Evolutionary conservation across 2,888 invertebrate species (phyloP).

Genomic region (Lepidocyrtoides sp.): DNA sequence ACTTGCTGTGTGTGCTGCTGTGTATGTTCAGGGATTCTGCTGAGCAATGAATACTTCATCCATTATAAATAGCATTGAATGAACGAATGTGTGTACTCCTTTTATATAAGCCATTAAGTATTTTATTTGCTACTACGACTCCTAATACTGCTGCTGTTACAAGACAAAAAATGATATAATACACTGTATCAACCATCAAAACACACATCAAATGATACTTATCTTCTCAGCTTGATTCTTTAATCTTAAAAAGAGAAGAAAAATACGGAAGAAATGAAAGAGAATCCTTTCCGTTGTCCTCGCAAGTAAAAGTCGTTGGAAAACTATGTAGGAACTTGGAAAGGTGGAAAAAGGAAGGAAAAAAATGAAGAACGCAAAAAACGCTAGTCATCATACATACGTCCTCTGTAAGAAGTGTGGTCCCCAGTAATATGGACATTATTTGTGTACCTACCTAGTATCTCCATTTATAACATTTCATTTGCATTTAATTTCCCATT

Average conservation of each 20-base stretch:
- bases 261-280: constrained; percentile 16
- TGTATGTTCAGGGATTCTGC: constrained; percentile 47
- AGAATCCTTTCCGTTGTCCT: background rate
- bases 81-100: background rate
- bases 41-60: constrained; percentile 75
- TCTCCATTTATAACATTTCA: too few species aligned
- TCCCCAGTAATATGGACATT: too few species aligned
- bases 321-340: too few species aligned
- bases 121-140: background rate
- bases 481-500: background rate
- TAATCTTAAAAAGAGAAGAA: constrained; percentile 11
- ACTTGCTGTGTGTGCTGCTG: background rate
- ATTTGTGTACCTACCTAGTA: too few species aligned
- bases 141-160: background rate
- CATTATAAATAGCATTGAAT: constrained; percentile 70
- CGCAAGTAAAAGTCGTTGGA: background rate
- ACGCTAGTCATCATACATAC: too few species aligned
- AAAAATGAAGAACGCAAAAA: background rate
- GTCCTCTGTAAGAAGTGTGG: too few species aligned
- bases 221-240: constrained; percentile 50
- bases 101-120: background rate
- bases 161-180: background rate
- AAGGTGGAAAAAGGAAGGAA: background rate
- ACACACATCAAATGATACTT: constrained; percentile 6
- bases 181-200: constrained; percentile 26